Conservation (phyloP, 1,140 invertebrate genomes). For the Aphaenogaster floridana region DNA sequence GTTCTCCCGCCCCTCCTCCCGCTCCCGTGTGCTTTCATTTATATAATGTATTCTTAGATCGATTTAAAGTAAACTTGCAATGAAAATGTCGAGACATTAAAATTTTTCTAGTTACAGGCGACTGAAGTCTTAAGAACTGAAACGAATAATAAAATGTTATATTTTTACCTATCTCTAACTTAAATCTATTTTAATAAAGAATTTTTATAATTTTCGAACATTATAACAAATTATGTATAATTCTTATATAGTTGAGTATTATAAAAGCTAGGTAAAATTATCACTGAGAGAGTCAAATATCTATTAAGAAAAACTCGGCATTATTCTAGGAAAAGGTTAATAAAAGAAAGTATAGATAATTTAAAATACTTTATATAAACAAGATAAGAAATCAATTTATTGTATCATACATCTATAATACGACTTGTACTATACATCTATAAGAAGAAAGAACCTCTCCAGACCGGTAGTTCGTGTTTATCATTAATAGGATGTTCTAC, state of each 20-base stretch:
- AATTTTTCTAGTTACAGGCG: neutral
- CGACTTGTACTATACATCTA: neutral
- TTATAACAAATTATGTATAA: neutral
- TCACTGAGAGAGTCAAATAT: neutral
- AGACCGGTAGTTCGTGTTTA: neutral
- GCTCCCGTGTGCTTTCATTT: neutral
- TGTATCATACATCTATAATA: neutral
- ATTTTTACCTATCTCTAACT: neutral
- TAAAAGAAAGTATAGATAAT: neutral
- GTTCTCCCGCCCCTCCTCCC: neutral
- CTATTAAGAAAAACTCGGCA: neutral
- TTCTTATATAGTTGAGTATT: constrained; percentile 14
- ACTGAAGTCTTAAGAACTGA: neutral
- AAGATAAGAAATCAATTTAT: constrained; percentile 12
- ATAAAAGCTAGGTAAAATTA: neutral
- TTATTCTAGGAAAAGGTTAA: constrained; percentile 20
- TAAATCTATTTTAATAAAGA: neutral
- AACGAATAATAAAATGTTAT: neutral
- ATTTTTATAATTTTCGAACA: neutral
- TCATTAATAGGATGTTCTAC: neutral
- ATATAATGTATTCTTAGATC: neutral
- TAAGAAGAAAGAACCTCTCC: neutral
- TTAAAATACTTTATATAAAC: neutral
- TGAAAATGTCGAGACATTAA: neutral
- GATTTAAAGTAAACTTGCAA: neutral